Percentiles rank a stretch among this genome's conserved stretches.
Evolutionary conservation across 2,113 vertebrate genomes (phyloP).

Genomic region (Ophiodon elongatus): DNA sequence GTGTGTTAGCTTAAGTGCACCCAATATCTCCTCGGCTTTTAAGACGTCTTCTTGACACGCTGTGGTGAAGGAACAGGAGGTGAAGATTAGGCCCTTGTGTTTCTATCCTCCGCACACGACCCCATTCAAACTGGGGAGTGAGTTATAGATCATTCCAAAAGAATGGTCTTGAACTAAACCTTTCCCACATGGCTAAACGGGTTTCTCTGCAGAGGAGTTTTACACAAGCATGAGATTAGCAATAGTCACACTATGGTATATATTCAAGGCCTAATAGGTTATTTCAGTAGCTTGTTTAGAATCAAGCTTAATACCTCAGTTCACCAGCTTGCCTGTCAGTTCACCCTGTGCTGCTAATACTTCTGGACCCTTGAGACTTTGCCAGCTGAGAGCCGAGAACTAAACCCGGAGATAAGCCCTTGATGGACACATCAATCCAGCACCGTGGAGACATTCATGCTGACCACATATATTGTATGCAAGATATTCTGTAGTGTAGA

Average conservation of each 20-base stretch:
- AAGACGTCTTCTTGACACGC: constrained; percentile 48
- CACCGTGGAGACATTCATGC: background rate
- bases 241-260: background rate
- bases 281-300: constrained; percentile 16
- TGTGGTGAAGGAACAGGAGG: constrained; percentile 39
- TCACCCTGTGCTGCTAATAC: constrained; percentile 3
- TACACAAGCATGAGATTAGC: background rate
- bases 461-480: background rate
- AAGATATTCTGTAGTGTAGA: background rate
- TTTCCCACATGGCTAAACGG: constrained; percentile 43
- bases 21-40: constrained; percentile 32
- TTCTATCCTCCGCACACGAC: constrained; percentile 43
- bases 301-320: background rate
- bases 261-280: background rate
- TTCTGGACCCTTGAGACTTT: constrained; percentile 20
- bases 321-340: constrained; percentile 1
- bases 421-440: constrained; percentile 42
- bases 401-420: constrained; percentile 52
- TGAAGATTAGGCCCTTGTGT: constrained; percentile 55
- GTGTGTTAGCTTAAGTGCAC: background rate
- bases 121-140: constrained; percentile 52
- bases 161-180: constrained; percentile 51
- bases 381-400: constrained; percentile 19
- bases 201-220: constrained; percentile 41
- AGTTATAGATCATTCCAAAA: constrained; percentile 54